These are phyloP conservation scores for Calosoma granatense DNA, from an alignment of 1,140 invertebrate species.

Conservation along the genomic window DNA sequence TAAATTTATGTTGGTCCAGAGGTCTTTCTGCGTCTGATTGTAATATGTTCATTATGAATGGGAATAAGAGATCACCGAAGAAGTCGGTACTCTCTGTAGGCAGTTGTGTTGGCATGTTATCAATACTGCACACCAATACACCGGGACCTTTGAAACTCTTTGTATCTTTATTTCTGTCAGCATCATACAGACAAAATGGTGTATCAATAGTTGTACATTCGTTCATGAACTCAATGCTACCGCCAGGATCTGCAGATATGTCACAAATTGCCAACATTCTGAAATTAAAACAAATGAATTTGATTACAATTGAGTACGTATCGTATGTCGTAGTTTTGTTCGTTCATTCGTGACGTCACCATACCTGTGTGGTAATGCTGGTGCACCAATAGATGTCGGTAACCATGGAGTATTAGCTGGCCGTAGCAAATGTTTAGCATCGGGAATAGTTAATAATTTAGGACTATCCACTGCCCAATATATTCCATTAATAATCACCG, in stretches of 20 bases:
- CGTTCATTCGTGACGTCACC: no score
- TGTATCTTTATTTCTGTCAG: conserved; percentile 92
- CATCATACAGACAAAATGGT: conserved; percentile 97
- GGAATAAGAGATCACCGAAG: conserved; percentile 87
- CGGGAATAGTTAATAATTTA: conserved; percentile 91
- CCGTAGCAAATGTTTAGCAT: conserved; percentile 87
- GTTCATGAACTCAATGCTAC: conserved; percentile 99
- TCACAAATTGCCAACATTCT: conserved; percentile 89
- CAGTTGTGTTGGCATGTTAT: conserved; percentile 99
- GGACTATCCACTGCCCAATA: conserved; percentile 98
- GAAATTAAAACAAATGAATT: conserved; percentile 24
- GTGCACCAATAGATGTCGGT: conserved; percentile 73
- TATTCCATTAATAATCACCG: conserved; percentile 95
- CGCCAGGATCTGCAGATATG: conserved; percentile 97
- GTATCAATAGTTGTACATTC: conserved; percentile 99
- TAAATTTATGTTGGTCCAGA: conserved; percentile 69
- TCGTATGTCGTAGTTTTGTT: conserved; percentile 34
- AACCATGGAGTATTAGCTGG: conserved; percentile 88
- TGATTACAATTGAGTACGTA: conserved; percentile 22
- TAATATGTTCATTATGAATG: conserved; percentile 84
- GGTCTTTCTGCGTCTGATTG: conserved; percentile 79
- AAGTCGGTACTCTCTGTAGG: conserved; percentile 95
- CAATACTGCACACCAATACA: conserved; percentile 96
- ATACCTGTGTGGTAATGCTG: conserved; percentile 71
- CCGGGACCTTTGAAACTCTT: conserved; percentile 94